Evolutionary conservation across 2,888 invertebrate genomes (phyloP), one percentile per base, ranked within the genome.

Genomic region (Gastracanthus pulcherrimus): DNA sequence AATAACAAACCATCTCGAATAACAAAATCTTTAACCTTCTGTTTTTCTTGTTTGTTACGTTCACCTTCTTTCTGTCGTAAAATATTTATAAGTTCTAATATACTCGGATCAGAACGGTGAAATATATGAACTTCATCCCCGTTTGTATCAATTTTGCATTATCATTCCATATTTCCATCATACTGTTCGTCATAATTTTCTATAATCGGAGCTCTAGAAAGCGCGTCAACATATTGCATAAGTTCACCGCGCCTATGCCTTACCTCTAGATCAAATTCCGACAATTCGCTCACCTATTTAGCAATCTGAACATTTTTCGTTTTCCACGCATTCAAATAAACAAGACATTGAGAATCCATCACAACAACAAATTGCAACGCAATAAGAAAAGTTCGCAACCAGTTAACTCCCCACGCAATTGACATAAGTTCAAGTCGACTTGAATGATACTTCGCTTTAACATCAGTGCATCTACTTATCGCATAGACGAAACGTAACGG

Each of bases 381-480:
- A 4, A 86, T 77, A 13, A 87, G 58, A 51, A 85, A 83, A 0
- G 81, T 16, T 19, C 85, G 48, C 5, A 86, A 58, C 1, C 81
- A 3, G 29, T 69, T n/a, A 0, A 71, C 26, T 0, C 66, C 72
- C 76, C 81, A 83, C 1, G 45, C 19, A 34, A 83, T 72, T 0
- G 79, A 81, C 48, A 83, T 34, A 9, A 82, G 11, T 55, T 90
- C 89, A 5, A 86, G 48, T 29, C 88, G 85, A 26, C 82, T 85
- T 0, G 85, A 85, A 67, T 86, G 84, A 62, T 88, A 87, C 0
- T 38, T 58, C 11, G 41, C 9, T 48, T 87, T 85, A 0, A 51
- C 45, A 16, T 83, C 83, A 0, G 80, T 83, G 34, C 74, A 26
- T 23, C 76, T 23, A 60, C 82, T 84, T 2, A 84, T 34, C 0